Conservation (phyloP, 1,140 invertebrate species). For the Artemia franciscana region DNA sequence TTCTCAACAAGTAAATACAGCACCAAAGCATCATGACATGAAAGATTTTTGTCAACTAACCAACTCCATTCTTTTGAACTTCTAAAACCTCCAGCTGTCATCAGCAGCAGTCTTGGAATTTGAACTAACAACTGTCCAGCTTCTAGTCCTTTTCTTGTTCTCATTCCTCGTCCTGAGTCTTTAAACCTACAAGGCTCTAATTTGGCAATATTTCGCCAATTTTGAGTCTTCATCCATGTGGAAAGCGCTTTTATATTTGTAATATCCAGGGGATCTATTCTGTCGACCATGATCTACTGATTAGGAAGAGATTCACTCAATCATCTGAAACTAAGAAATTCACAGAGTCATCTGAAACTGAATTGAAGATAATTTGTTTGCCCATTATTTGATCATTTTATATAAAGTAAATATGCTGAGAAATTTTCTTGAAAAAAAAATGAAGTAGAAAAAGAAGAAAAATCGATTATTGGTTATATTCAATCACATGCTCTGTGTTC, state of each 20-base stretch:
- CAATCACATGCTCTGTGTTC: no score
- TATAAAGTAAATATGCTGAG: no score
- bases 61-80: neutral
- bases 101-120: neutral
- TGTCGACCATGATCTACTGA: no score
- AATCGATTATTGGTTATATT: no score
- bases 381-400: no score
- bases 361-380: no score
- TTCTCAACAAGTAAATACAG: neutral
- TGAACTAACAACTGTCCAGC: neutral
- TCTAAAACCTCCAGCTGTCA: neutral
- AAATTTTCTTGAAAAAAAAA: no score
- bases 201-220: neutral
- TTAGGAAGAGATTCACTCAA: no score
- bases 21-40: neutral
- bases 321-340: no score
- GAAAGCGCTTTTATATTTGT: neutral
- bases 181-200: neutral
- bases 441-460: no score
- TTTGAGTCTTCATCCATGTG: neutral
- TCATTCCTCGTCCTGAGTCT: neutral
- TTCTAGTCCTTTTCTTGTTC: neutral
- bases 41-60: neutral
- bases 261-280: no score
- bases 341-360: no score